These are phyloP conservation scores for Gulo gulo DNA, from an alignment of 2,113 vertebrate genomes.

Conservation along the genomic window DNA sequence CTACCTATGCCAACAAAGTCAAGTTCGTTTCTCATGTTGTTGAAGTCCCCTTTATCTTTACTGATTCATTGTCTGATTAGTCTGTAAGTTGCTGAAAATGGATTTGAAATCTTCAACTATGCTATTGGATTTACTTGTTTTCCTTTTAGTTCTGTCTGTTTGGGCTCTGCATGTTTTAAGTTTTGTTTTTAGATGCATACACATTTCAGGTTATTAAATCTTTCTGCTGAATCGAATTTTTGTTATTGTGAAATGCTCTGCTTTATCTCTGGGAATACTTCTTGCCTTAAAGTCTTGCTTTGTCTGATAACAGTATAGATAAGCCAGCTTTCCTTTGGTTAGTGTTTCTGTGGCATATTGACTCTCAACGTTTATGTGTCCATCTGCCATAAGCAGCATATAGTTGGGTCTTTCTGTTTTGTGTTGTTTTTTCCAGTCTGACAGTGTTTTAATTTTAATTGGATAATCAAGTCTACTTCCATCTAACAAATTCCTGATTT, in stretches of 20 bases:
- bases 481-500: neutral
- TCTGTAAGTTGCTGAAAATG: neutral
- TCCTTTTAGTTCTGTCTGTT: neutral
- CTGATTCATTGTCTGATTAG: conserved; percentile 17
- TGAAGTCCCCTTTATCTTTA: conserved; percentile 19
- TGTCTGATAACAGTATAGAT: neutral
- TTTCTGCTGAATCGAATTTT: conserved; percentile 19
- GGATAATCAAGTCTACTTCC: neutral
- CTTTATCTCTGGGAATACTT: conserved; percentile 18
- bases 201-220: conserved; percentile 23
- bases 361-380: neutral
- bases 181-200: conserved; percentile 46
- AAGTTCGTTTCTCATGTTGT: conserved; percentile 23
- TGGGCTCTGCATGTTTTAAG: neutral
- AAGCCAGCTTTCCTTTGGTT: neutral
- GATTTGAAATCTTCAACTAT: conserved; percentile 27
- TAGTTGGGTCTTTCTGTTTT: neutral
- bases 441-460: neutral
- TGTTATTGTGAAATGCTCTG: neutral
- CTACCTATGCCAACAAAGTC: neutral
- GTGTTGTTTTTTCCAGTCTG: neutral
- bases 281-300: neutral
- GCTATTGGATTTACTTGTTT: conserved; percentile 17
- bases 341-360: neutral
- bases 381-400: neutral